A percentile compares a stretch with the other conserved stretches of the same genome.
phyloP scores from a whole-genome alignment of 2,888 invertebrate species.

The Scaptomyza polygonia region DNA sequence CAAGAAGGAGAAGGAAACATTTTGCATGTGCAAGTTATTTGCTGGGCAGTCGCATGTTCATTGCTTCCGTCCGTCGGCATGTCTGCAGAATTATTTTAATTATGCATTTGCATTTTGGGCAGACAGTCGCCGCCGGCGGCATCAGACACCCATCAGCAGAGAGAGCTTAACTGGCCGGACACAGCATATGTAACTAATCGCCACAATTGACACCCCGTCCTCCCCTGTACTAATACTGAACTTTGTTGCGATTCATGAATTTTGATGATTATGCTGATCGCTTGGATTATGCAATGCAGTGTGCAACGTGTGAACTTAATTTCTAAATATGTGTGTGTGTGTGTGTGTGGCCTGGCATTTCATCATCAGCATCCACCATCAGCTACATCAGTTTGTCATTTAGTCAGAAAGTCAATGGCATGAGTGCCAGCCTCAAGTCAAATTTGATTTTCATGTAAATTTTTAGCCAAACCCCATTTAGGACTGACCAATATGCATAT shows the following conservation, averaged over 20 bases:
- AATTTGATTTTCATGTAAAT: conserved; percentile 80
- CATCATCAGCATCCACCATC: conserved; percentile 47
- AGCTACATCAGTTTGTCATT: conserved; percentile 56
- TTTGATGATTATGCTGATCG: conserved; percentile 75
- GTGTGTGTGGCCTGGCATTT: conserved; percentile 33
- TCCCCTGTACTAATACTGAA: background rate
- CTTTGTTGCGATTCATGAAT: conserved; percentile 67
- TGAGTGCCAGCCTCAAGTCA: conserved; percentile 30
- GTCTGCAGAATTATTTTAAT: conserved; percentile 68
- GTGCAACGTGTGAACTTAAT: conserved; percentile 71
- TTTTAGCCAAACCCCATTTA: conserved; percentile 51
- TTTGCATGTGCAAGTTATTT: conserved; percentile 40
- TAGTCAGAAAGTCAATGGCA: conserved; percentile 44
- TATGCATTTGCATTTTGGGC: conserved; percentile 65
- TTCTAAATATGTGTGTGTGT: conserved; percentile 12
- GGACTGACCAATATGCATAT: background rate
- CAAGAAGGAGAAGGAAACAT: background rate
- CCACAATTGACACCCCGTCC: conserved; percentile 15
- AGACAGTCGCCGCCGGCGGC: conserved; percentile 36
- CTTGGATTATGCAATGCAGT: conserved; percentile 58
- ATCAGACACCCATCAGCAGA: conserved; percentile 12
- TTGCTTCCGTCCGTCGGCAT: conserved; percentile 60
- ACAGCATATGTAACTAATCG: conserved; percentile 67
- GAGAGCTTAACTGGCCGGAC: conserved; percentile 24
- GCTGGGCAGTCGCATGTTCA: conserved; percentile 53